Evolutionary conservation across 2,888 invertebrate genomes (phyloP).

Genomic region (Lasioglossum morio): DNA sequence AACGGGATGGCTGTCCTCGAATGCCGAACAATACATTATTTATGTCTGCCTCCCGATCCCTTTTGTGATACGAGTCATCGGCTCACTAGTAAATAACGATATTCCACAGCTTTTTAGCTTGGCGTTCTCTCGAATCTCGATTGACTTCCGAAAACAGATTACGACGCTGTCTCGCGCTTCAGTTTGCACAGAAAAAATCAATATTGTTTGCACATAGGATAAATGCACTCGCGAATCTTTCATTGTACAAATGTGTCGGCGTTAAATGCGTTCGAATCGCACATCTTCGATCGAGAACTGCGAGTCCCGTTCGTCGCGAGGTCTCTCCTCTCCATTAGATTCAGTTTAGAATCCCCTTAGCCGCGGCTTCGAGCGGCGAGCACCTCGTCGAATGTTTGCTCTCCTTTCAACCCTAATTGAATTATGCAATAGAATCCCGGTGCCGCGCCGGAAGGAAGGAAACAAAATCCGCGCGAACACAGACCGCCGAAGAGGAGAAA

Average conservation of each 20-base stretch:
- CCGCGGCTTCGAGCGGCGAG: not conserved
- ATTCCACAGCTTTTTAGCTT: not conserved
- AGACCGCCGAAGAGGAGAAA: not conserved
- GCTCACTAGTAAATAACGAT: slow-evolving; percentile 27
- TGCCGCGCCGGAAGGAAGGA: not conserved
- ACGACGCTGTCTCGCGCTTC: too few relatives aligned
- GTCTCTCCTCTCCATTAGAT: not conserved
- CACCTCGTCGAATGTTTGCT: slow-evolving; percentile 10
- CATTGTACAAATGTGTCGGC: too few relatives aligned
- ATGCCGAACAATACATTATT: slow-evolving; percentile 75
- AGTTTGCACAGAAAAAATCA: too few relatives aligned
- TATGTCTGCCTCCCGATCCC: slow-evolving; percentile 69
- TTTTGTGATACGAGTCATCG: slow-evolving; percentile 57
- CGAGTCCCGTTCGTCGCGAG: not conserved
- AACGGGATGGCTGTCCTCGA: slow-evolving; percentile 59
- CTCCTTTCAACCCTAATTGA: slow-evolving; percentile 5
- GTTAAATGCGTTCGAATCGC: not conserved
- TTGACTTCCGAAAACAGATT: not conserved
- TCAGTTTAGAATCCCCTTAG: not conserved
- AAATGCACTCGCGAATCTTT: too few relatives aligned
- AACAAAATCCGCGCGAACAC: slow-evolving; percentile 4
- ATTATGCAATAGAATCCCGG: slow-evolving; percentile 17
- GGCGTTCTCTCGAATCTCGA: not conserved
- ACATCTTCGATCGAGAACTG: not conserved
- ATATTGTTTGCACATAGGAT: too few relatives aligned